These are phyloP conservation scores for Tenebrio molitor DNA, from an alignment of 1,140 invertebrate genomes.

Conservation along the genomic window DNA sequence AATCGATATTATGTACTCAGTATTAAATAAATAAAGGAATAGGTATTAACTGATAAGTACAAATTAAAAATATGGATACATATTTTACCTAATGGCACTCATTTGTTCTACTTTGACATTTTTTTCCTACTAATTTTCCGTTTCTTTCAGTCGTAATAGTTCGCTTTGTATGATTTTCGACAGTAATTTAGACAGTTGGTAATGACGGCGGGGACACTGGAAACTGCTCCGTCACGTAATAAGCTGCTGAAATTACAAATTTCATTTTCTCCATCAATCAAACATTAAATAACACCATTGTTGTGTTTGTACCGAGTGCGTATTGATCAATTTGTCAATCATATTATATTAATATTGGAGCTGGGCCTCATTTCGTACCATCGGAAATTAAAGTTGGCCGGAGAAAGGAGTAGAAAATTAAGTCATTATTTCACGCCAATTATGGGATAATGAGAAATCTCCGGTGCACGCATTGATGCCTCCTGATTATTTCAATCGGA, in stretches of 20 bases:
- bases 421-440: constrained; percentile 13
- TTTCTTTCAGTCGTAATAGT: too few species aligned
- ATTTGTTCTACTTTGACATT: too few species aligned
- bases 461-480: constrained; percentile 5
- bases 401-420: constrained; percentile 4
- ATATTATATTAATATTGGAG: constrained; percentile 21
- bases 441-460: background rate
- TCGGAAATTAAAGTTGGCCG: constrained; percentile 21
- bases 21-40: too few species aligned
- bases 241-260: constrained; percentile 32
- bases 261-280: constrained; percentile 23
- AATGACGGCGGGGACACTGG: too few species aligned
- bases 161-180: too few species aligned
- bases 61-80: too few species aligned
- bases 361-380: background rate
- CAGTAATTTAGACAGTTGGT: too few species aligned
- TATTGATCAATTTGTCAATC: constrained; percentile 26
- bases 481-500: background rate
- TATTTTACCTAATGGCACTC: too few species aligned
- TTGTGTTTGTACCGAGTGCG: background rate
- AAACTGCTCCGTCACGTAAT: too few species aligned
- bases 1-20: too few species aligned
- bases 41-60: too few species aligned
- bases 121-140: too few species aligned
- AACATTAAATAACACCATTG: background rate